Conservation (phyloP, 2,888 invertebrate species). For the Cheilosia scutellata region DNA sequence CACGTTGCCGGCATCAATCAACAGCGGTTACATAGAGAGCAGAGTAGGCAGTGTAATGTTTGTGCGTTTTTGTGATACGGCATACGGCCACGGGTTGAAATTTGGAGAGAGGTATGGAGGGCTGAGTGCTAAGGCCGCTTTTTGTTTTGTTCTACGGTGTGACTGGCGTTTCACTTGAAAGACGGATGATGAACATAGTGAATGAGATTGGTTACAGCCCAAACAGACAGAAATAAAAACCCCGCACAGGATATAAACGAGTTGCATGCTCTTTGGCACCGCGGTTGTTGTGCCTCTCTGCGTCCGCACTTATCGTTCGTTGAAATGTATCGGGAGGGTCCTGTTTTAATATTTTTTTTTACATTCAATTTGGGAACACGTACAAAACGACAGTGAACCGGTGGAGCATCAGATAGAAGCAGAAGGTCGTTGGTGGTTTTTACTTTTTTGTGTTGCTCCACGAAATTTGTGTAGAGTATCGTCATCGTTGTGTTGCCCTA, state of each 20-base stretch:
- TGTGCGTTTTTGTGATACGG: constrained; percentile 22
- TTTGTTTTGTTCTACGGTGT: constrained; percentile 55
- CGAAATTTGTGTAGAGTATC: constrained; percentile 8
- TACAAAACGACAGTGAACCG: constrained; percentile 20
- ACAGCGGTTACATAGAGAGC: constrained; percentile 57
- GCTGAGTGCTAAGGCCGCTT: constrained; percentile 51
- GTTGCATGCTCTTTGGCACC: constrained; percentile 66
- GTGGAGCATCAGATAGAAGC: constrained; percentile 43
- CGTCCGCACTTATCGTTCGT: constrained; percentile 39
- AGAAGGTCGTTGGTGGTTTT: constrained; percentile 41
- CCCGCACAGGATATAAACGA: constrained; percentile 55
- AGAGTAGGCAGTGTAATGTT: constrained; percentile 32
- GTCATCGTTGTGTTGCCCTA: constrained; percentile 57
- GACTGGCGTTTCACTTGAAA: constrained; percentile 66
- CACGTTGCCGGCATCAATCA: constrained; percentile 70
- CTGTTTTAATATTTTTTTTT: constrained; percentile 27
- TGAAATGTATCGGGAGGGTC: constrained; percentile 66
- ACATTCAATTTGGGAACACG: constrained; percentile 62
- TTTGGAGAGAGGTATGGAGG: constrained; percentile 32
- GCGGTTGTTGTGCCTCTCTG: constrained; percentile 37
- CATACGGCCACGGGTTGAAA: not conserved
- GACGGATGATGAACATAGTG: constrained; percentile 69
- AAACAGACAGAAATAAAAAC: constrained; percentile 48
- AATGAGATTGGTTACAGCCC: constrained; percentile 75
- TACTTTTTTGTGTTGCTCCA: constrained; percentile 5